Evolutionary conservation across 2,113 vertebrate species (phyloP).

Genomic region (Hystrix brachyura): DNA sequence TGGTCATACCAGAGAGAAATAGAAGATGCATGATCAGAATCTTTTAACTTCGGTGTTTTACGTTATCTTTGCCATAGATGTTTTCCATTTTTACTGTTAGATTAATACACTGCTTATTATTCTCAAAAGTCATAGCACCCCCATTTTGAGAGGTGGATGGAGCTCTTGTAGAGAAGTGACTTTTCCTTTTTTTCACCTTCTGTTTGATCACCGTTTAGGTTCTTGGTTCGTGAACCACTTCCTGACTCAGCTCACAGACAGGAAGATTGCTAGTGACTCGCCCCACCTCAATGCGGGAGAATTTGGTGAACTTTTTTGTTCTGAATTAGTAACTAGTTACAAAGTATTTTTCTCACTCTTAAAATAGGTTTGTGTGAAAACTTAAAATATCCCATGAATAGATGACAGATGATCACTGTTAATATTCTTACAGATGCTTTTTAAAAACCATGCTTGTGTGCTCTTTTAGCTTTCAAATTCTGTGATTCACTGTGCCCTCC

Average conservation of each 20-base stretch:
- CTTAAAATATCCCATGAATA: background rate
- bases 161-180: constrained; percentile 30
- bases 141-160: background rate
- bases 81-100: constrained; percentile 55
- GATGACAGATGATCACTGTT: background rate
- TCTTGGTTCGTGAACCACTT: constrained; percentile 46
- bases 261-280: background rate
- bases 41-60: background rate
- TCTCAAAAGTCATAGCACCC: background rate
- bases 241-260: constrained; percentile 14
- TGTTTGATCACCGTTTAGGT: constrained; percentile 1
- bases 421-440: constrained; percentile 10
- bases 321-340: background rate
- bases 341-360: constrained; percentile 33
- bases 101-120: background rate
- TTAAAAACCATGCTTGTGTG: background rate
- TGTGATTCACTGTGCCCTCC: background rate
- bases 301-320: constrained; percentile 16
- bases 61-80: background rate
- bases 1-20: background rate
- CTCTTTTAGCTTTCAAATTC: constrained; percentile 31
- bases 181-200: constrained; percentile 18
- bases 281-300: background rate
- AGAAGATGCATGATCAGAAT: background rate
- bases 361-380: constrained; percentile 43